Conservation (phyloP, 2,797 vertebrate genomes). For the Yasuhikotakia modesta region DNA sequence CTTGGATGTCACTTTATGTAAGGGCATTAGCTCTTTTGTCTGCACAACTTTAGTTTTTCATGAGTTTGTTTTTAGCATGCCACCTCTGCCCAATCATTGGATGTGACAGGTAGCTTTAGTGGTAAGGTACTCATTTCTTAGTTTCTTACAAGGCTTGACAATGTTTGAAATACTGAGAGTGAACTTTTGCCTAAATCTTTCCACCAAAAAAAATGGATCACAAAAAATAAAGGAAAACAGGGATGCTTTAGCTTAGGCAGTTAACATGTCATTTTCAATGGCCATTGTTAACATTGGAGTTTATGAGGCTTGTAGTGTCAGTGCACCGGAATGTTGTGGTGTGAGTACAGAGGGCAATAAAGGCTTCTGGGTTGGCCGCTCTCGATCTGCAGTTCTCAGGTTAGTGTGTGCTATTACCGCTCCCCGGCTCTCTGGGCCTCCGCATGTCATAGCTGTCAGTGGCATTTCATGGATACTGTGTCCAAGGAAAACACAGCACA, state of each 20-base stretch:
- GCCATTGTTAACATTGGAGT: slow-evolving; percentile 62
- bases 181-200: slow-evolving; percentile 54
- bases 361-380: slow-evolving; percentile 58
- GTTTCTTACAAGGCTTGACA: slow-evolving; percentile 40
- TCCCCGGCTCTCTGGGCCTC: slow-evolving; percentile 57
- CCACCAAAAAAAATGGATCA: slow-evolving; percentile 27
- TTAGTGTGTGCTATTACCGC: slow-evolving; percentile 57
- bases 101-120: slow-evolving; percentile 62
- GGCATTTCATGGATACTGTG: slow-evolving; percentile 62
- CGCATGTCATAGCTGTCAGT: slow-evolving; percentile 62
- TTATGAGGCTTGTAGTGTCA: slow-evolving; percentile 63
- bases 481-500: slow-evolving; percentile 75
- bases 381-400: slow-evolving; percentile 58
- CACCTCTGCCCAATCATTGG: slow-evolving; percentile 51
- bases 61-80: slow-evolving; percentile 31
- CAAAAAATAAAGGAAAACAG: slow-evolving; percentile 45
- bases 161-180: slow-evolving; percentile 39
- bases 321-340: slow-evolving; percentile 60
- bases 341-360: slow-evolving; percentile 49
- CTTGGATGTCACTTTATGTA: slow-evolving; percentile 40
- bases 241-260: slow-evolving; percentile 51
- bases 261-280: slow-evolving; percentile 56
- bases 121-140: slow-evolving; percentile 63
- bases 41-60: slow-evolving; percentile 9
- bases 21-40: slow-evolving; percentile 38